Conservation (phyloP, 2,113 vertebrate species). For the Aegithalos caudatus region DNA sequence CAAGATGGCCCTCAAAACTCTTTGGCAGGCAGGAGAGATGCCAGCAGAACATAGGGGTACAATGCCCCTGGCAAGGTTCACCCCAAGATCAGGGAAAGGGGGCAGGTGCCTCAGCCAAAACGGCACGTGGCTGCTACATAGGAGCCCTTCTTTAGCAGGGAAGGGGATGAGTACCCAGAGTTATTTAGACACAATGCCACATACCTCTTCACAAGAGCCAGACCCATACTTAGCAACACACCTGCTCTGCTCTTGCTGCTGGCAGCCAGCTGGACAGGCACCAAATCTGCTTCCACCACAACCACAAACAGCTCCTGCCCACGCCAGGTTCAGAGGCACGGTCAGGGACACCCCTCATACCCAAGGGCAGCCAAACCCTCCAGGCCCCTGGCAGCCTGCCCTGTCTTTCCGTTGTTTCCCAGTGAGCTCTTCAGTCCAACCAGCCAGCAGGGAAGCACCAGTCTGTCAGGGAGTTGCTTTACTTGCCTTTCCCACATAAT, state of each 20-base stretch:
- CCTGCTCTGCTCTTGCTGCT: slow-evolving; percentile 3
- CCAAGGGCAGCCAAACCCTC: background rate
- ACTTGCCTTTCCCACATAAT: background rate
- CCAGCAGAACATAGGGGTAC: background rate
- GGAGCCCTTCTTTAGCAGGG: background rate
- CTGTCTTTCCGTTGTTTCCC: background rate
- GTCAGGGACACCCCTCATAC: slow-evolving; percentile 9
- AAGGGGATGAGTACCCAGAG: background rate
- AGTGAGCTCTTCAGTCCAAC: background rate
- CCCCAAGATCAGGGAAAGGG: background rate
- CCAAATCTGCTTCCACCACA: background rate
- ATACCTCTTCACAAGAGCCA: background rate
- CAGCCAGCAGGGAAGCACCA: background rate
- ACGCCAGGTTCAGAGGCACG: background rate
- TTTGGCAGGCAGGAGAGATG: background rate
- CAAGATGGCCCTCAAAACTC: background rate
- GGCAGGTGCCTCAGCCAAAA: background rate
- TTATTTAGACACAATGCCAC: background rate
- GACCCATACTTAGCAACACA: slow-evolving; percentile 26
- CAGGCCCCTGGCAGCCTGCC: background rate
- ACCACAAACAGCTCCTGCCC: background rate
- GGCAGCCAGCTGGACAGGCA: slow-evolving; percentile 20
- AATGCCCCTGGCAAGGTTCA: background rate
- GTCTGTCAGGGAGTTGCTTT: background rate
- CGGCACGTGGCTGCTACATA: background rate